Base-by-base conservation (phyloP, 2,888 invertebrate species). In the Xestobium rufovillosum region DNA sequence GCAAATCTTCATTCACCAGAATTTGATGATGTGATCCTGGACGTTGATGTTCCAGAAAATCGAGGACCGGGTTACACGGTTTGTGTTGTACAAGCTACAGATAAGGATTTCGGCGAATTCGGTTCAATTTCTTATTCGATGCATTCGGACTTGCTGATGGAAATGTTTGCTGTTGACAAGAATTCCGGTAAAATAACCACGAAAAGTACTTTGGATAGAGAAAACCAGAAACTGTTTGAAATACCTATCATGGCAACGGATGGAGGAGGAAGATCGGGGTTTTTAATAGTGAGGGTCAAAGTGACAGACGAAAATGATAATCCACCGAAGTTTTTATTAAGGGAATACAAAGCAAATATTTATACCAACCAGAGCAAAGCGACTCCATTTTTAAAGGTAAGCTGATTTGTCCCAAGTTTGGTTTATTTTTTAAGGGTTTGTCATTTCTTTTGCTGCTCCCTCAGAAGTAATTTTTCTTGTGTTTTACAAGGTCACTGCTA, bases 301-400 rank as follows among this genome's bases (percentile, higher is more conserved):
- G 82, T 95, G 31, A 69, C 72, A 13, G 92, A 94, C 66, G 75
- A 78, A 45, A 90, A 91, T 66, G 91, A 92, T 61, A 83, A 88
- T 63, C 69, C 79, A 33, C 92, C 94, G 0, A 67, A 66, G 37
- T 90, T 89, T 63, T 69, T 79, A 43, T 68, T 83, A 39, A 76
- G 75, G 46, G 81, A 87, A 63, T 90, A 90, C 63, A 81, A 83
- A 63, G 78, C 80, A 17, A 77, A 78, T 38, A 78, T 83, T 45
- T 75, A 76, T 48, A 69, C 72, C 26, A 77, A 78, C 53, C 61
- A 71, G 28, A 70, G 71, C 10, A 49, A 71, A 3, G 75, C 76
- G 42, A 67, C 72, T 16, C 67, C 73, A 2, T 74, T 83, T 53
- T 58, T 78, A 30, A 75, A 71, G 58, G 76, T n/a, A n/a, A 79